A percentile compares a stretch with the other conserved stretches of the same genome.
These are phyloP conservation scores for Zygaena filipendulae DNA, from an alignment of 2,888 invertebrate species.

Conservation along the genomic window DNA sequence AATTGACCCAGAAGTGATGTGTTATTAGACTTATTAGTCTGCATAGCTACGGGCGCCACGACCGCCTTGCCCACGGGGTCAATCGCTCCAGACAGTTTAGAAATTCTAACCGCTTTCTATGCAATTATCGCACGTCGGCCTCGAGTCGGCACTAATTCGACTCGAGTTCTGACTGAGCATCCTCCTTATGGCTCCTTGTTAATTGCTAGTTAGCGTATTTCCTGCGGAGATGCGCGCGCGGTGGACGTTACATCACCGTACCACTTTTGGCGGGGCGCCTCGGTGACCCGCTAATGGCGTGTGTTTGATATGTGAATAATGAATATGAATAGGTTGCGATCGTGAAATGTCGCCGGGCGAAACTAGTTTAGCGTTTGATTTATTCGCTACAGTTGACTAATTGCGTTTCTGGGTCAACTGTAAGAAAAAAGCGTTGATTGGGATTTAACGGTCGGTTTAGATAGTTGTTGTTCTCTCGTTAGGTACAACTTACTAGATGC, in stretches of 20 bases:
- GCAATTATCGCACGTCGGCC: conserved; percentile 21
- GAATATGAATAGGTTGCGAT: conserved; percentile 47
- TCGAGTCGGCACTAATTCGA: too few species aligned
- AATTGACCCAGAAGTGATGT: conserved; percentile 53
- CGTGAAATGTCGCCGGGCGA: conserved; percentile 36
- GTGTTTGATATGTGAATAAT: too few species aligned
- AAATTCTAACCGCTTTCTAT: conserved; percentile 51
- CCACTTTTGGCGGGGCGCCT: conserved; percentile 36
- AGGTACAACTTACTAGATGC: too few species aligned
- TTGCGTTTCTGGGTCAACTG: too few species aligned
- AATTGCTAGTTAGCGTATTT: conserved; percentile 34
- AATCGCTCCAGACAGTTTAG: conserved; percentile 35
- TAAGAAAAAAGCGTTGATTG: too few species aligned
- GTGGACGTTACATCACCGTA: conserved; percentile 40
- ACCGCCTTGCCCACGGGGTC: conserved; percentile 35
- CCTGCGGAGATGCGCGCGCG: conserved; percentile 22
- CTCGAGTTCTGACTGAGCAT: conserved; percentile 15
- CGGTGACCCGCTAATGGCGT: conserved; percentile 52
- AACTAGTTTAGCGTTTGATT: too few species aligned
- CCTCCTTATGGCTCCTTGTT: conserved; percentile 25
- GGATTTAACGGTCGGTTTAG: too few species aligned
- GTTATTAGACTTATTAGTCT: too few species aligned
- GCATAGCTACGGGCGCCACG: conserved; percentile 31
- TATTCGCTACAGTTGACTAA: too few species aligned
- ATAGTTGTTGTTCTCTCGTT: too few species aligned